Evolutionary conservation across 2,888 invertebrate genomes (phyloP).

Genomic region (Hesperia comma): DNA sequence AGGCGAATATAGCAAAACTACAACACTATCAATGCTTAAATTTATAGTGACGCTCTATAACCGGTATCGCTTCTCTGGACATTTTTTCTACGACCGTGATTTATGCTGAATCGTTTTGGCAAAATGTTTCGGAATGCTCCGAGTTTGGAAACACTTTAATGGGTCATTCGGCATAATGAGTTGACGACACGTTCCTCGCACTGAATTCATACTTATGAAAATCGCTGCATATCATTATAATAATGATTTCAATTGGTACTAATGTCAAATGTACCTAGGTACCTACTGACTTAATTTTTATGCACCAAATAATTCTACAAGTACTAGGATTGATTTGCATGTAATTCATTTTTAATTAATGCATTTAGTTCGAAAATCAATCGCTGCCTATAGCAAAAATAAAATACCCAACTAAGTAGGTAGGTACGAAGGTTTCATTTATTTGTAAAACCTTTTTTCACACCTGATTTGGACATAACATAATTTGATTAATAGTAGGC

Average conservation of each 20-base stretch:
- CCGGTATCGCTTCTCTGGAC: conserved; percentile 45
- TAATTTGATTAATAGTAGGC: too few relatives aligned
- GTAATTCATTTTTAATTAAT: neutral
- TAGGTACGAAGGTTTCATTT: too few relatives aligned
- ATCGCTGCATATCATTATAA: neutral
- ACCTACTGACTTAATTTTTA: too few relatives aligned
- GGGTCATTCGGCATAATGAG: conserved; percentile 42
- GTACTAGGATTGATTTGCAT: neutral
- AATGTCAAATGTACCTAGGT: neutral
- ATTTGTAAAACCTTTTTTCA: too few relatives aligned
- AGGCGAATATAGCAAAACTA: conserved; percentile 67
- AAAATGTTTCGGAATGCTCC: conserved; percentile 49
- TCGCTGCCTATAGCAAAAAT: too few relatives aligned
- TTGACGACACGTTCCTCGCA: conserved; percentile 19
- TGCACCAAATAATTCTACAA: neutral
- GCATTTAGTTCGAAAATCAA: too few relatives aligned
- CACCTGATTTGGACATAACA: too few relatives aligned
- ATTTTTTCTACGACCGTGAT: conserved; percentile 46
- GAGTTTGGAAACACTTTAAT: conserved; percentile 46
- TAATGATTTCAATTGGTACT: too few relatives aligned
- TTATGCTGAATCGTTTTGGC: conserved; percentile 51
- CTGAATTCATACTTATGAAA: conserved; percentile 19
- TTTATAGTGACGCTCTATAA: conserved; percentile 66
- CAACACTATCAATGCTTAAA: conserved; percentile 70
- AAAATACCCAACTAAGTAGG: too few relatives aligned